Evolutionary conservation across 2,797 vertebrate genomes (phyloP).

Genomic region (Echiichthys vipera): DNA sequence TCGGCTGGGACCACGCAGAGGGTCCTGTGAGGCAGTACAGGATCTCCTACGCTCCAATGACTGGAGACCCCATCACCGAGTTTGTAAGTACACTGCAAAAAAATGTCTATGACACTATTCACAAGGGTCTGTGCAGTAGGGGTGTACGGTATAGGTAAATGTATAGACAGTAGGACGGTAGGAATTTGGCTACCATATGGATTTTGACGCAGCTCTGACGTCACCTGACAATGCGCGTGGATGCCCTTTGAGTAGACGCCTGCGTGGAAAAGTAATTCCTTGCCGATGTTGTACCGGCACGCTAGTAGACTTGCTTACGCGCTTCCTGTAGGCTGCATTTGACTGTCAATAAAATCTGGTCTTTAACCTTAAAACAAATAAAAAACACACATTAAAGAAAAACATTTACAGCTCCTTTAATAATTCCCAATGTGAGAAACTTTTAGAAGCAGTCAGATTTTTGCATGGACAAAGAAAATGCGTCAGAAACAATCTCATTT

Average conservation of each 20-base stretch:
- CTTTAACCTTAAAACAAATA: neutral
- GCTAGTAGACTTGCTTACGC: neutral
- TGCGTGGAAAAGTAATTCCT: too few relatives aligned
- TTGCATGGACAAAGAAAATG: neutral
- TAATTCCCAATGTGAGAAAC: too few relatives aligned
- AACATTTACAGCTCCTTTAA: neutral
- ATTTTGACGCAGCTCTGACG: too few relatives aligned
- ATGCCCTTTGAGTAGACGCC: too few relatives aligned
- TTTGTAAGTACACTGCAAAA: constrained; percentile 93
- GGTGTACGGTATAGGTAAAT: too few relatives aligned
- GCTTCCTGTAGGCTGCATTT: neutral
- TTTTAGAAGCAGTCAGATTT: neutral
- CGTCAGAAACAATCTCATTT: neutral
- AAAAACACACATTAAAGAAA: neutral
- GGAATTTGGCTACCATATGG: too few relatives aligned
- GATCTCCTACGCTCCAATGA: constrained; percentile 90
- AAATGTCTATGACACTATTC: too few relatives aligned
- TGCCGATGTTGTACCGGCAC: too few relatives aligned
- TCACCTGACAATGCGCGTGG: too few relatives aligned
- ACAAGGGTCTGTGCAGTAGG: too few relatives aligned
- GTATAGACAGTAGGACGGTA: too few relatives aligned
- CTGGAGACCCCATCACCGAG: constrained; percentile 94
- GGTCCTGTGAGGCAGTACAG: constrained; percentile 94
- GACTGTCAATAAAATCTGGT: neutral
- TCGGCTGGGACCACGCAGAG: constrained; percentile 96